Evolutionary conservation across 2,888 invertebrate species (phyloP).

Genomic region (Chalcosyrphus nemorum): DNA sequence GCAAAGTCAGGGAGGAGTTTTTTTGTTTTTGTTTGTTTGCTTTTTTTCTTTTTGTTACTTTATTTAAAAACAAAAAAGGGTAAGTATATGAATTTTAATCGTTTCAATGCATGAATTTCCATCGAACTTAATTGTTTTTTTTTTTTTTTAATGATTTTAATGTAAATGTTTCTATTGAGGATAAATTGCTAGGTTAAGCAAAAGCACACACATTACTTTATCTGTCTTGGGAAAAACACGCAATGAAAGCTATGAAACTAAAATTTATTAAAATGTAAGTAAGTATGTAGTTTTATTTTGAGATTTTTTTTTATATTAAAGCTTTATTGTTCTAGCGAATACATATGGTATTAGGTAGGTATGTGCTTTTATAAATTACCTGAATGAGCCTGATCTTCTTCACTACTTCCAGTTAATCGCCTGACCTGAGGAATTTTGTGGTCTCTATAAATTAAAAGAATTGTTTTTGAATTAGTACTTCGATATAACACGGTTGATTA

Average conservation of each 20-base stretch:
- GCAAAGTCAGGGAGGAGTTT: slow-evolving; percentile 77
- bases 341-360: not conserved
- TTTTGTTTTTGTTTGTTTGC: too few species aligned
- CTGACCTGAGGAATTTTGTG: slow-evolving; percentile 91
- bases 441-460: slow-evolving; percentile 84
- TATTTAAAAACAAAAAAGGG: not conserved
- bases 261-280: too few species aligned
- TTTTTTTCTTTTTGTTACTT: slow-evolving; percentile 76
- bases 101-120: slow-evolving; percentile 64
- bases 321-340: slow-evolving; percentile 8
- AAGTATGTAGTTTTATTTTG: too few species aligned
- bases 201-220: slow-evolving; percentile 48
- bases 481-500: too few species aligned
- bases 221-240: slow-evolving; percentile 64
- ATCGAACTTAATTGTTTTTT: slow-evolving; percentile 47
- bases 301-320: not conserved
- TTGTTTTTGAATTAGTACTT: too few species aligned
- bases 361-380: slow-evolving; percentile 82
- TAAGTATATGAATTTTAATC: not conserved
- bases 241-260: slow-evolving; percentile 42
- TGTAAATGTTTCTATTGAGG: slow-evolving; percentile 44
- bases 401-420: slow-evolving; percentile 87
- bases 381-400: slow-evolving; percentile 90
- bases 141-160: not conserved
- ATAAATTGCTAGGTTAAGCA: slow-evolving; percentile 36